These are phyloP conservation scores for Cossypha heuglini DNA, from an alignment of 2,797 vertebrate species.

Conservation along the genomic window DNA sequence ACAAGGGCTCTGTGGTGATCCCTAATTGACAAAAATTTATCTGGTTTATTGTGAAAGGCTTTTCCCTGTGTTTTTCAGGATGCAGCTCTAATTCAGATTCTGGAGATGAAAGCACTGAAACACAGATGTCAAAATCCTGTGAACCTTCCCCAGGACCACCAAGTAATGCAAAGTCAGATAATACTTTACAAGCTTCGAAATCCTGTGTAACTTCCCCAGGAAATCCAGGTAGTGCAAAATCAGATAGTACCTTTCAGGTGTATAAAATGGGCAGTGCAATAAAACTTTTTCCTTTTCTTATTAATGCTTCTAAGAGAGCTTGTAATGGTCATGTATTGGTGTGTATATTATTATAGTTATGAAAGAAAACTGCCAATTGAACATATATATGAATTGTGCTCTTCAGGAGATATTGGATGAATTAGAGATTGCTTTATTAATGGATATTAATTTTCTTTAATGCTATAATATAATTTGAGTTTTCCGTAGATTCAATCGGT, in stretches of 20 bases:
- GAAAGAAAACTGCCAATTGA: not conserved
- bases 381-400: not conserved
- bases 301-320: not conserved
- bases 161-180: not conserved
- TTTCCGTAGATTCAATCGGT: not conserved
- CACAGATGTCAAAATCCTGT: not conserved
- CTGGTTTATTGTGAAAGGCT: not conserved
- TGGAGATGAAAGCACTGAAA: not conserved
- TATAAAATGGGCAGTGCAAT: not conserved
- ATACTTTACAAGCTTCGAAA: not conserved
- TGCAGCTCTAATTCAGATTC: conserved; percentile 22
- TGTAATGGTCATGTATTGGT: not conserved
- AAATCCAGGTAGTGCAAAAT: not conserved
- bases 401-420: not conserved
- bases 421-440: not conserved
- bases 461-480: not conserved
- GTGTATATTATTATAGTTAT: not conserved
- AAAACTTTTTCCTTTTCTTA: not conserved
- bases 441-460: not conserved
- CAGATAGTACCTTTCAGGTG: not conserved
- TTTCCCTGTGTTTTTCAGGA: not conserved
- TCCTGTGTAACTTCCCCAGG: not conserved
- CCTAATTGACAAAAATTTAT: not conserved
- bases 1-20: not conserved
- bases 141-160: not conserved